A percentile compares a stretch with the other conserved stretches of the same genome.
Evolutionary conservation across 2,113 vertebrate genomes (phyloP).

Genomic region (Apaloderma vittatum): DNA sequence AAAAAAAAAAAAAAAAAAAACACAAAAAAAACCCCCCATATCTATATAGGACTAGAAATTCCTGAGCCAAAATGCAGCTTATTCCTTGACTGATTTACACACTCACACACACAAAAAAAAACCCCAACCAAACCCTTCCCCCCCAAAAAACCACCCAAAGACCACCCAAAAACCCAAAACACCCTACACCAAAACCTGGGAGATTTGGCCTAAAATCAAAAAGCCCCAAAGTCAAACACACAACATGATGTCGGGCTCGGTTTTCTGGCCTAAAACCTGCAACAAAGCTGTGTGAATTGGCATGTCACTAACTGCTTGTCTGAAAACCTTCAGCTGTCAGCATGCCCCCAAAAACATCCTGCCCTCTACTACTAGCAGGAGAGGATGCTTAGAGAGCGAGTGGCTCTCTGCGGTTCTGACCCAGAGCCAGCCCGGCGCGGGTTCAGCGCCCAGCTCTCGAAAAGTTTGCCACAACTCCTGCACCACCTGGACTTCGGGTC

Average conservation of each 20-base stretch:
- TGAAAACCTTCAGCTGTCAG: neutral
- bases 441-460: neutral
- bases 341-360: rapidly evolving
- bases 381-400: neutral
- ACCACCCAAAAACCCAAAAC: neutral
- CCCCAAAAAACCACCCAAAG: neutral
- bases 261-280: neutral
- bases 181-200: neutral
- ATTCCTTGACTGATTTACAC: neutral
- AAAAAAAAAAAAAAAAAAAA: no score
- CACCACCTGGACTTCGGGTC: neutral
- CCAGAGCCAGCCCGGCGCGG: neutral
- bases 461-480: neutral
- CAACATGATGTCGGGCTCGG: no score
- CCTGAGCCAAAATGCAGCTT: neutral
- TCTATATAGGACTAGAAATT: neutral
- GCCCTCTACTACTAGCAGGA: neutral
- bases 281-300: neutral
- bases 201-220: no score
- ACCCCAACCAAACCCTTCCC: no score
- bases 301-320: rapidly evolving
- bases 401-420: neutral
- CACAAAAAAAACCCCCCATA: neutral
- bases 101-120: neutral
- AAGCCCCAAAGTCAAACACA: no score